Conservation (phyloP, 1,140 invertebrate species). For the Drosophila bipectinata region DNA sequence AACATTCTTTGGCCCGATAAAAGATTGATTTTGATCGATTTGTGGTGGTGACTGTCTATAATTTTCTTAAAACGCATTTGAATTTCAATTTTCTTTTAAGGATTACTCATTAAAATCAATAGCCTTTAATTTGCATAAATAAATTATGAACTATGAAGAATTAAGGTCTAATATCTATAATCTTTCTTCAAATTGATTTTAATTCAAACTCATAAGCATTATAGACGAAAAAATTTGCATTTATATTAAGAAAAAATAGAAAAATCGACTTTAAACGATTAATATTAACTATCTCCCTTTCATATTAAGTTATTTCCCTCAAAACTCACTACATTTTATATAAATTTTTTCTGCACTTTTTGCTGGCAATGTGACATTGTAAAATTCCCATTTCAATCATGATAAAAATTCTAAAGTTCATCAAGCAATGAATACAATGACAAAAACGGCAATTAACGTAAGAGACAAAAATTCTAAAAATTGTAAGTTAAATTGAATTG, state of each 20-base stretch:
- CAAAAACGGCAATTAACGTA: conserved; percentile 23
- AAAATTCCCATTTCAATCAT: conserved; percentile 75
- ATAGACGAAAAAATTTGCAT: too few species aligned
- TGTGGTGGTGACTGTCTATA: conserved; percentile 1
- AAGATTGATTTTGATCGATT: conserved; percentile 8
- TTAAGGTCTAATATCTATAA: too few species aligned
- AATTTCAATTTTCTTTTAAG: neutral
- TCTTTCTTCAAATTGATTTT: too few species aligned
- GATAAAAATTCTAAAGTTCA: conserved; percentile 70
- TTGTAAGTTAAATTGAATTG: conserved; percentile 78
- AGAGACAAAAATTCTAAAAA: conserved; percentile 63
- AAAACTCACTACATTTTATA: neutral
- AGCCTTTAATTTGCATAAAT: neutral
- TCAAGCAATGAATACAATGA: conserved; percentile 37
- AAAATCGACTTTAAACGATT: too few species aligned
- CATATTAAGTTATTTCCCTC: neutral
- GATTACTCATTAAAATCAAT: too few species aligned
- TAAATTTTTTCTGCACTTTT: neutral
- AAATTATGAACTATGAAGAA: neutral
- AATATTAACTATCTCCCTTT: too few species aligned
- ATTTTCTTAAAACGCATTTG: neutral
- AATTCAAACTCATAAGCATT: too few species aligned
- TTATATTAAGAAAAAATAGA: too few species aligned
- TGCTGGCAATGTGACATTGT: conserved; percentile 36
- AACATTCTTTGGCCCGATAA: conserved; percentile 11